Evolutionary conservation across 2,113 vertebrate genomes (phyloP).

Genomic region (Pangasianodon gigas): DNA sequence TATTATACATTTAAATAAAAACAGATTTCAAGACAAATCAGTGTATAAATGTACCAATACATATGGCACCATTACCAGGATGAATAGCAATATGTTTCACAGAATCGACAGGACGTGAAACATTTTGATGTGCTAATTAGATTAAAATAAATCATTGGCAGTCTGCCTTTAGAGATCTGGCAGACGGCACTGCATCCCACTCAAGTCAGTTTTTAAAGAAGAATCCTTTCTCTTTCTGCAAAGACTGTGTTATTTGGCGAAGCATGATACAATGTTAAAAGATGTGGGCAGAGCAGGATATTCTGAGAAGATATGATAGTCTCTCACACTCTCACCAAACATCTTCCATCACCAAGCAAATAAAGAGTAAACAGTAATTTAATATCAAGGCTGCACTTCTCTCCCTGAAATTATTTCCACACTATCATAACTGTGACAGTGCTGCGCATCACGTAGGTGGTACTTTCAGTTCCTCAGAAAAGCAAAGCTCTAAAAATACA

Average conservation of each 20-base stretch:
- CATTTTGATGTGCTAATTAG: constrained; percentile 53
- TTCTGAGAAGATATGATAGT: constrained; percentile 38
- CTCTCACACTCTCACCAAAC: constrained; percentile 25
- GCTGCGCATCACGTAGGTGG: constrained; percentile 41
- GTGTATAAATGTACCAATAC: constrained; percentile 26
- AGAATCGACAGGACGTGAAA: constrained; percentile 36
- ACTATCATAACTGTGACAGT: constrained; percentile 43
- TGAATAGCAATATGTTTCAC: constrained; percentile 50
- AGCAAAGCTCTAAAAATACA: constrained; percentile 47
- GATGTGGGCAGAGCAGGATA: constrained; percentile 37
- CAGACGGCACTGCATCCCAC: constrained; percentile 34
- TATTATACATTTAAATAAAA: neutral
- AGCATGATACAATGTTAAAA: constrained; percentile 42
- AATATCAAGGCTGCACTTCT: constrained; percentile 42
- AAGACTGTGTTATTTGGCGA: constrained; percentile 41
- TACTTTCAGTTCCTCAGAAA: constrained; percentile 25
- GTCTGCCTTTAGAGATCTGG: constrained; percentile 33
- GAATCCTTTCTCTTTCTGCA: constrained; percentile 30
- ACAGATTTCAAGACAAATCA: constrained; percentile 11
- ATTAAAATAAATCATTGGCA: constrained; percentile 51
- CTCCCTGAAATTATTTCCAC: constrained; percentile 48
- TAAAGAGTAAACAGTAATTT: constrained; percentile 45
- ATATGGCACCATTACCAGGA: constrained; percentile 18
- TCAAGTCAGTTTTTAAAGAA: constrained; percentile 22
- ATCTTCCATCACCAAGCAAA: constrained; percentile 33